phyloP scores from a whole-genome alignment of 2,888 invertebrate species.

The Plutella xylostella region DNA sequence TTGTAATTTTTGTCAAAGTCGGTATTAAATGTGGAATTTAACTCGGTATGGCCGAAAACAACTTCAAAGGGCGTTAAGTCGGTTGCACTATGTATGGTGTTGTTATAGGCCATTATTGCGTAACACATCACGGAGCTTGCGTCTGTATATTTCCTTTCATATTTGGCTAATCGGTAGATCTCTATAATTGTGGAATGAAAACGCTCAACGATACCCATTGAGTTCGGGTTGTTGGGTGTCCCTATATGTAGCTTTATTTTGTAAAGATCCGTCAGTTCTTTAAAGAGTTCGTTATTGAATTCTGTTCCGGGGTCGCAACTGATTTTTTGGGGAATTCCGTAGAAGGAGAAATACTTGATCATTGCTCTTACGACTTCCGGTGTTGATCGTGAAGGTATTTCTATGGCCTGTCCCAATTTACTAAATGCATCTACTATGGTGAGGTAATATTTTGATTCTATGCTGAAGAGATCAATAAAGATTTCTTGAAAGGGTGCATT shows the following conservation, averaged over 20 bases:
- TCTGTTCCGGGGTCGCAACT: conserved; percentile 13
- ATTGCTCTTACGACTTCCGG: conserved; percentile 15
- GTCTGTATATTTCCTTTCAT: conserved; percentile 6
- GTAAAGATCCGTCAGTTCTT: conserved; percentile 15
- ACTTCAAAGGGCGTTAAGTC: conserved; percentile 11
- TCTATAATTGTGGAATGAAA: too few species aligned
- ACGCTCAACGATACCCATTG: too few species aligned
- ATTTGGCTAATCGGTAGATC: neutral
- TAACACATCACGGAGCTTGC: conserved; percentile 1
- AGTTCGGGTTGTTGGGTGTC: conserved; percentile 21
- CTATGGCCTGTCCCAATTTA: conserved; percentile 6
- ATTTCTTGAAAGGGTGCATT: conserved; percentile 9
- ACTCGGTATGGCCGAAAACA: conserved; percentile 18
- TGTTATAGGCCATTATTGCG: conserved; percentile 18
- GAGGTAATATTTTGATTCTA: conserved; percentile 3
- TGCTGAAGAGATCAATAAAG: conserved; percentile 7
- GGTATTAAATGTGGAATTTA: conserved; percentile 14
- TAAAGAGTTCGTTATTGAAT: too few species aligned
- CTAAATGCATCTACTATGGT: conserved; percentile 6
- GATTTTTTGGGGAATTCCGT: conserved; percentile 16
- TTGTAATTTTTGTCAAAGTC: conserved; percentile 18
- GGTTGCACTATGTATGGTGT: conserved; percentile 15
- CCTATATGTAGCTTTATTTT: conserved; percentile 21
- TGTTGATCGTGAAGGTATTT: conserved; percentile 6
- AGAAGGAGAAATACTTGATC: conserved; percentile 17